Evolutionary conservation across 1,140 invertebrate species (phyloP), one percentile per base, ranked within the genome.

Genomic region (Drosophila tani): DNA sequence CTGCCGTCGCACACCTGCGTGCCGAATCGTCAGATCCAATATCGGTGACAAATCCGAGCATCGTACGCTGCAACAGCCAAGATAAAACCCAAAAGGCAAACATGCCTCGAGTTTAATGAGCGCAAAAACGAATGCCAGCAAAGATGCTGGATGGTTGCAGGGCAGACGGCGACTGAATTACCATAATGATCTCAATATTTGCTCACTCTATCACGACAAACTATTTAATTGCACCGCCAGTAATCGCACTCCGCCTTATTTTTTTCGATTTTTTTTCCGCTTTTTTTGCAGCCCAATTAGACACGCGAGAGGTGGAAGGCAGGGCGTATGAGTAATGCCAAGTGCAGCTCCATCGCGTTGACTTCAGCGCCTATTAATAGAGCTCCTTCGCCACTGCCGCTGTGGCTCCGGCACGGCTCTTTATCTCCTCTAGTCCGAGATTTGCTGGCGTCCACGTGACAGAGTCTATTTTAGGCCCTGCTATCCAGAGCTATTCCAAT

Each of bases 121-220:
- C 73, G 70, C 55, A 66, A 75, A 38, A 68, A 78, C 75, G 81
- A 64, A 75, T 87, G 84, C 77, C 78, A 35, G 32, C 32, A 78
- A 68, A 85, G 85, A 84, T 65, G 81, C 68, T 47, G 53, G 51
- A 69, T 60, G 57, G 79, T 73, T 75, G 46, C 69, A 79, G 67
- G 76, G 81, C 82, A 74, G 43, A 45, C 46, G 21, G 78, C 51
- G 29, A 3, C 53, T 17, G 53, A 77, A 90, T 90, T 90, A 90
- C 78, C 85, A 90, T 90, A 90, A 90, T 90, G 85, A 90, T 90
- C 85, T 90, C 85, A 90, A 90, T 90, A 90, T 90, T 90, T 90
- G 79, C 75, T 82, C 85, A 76, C 86, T 90, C 84, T 90, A 90
- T 90, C 85, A 90, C 85, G 85, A 90, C 68, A 59, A 57, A 82